These are phyloP conservation scores for Drosophila testacea DNA, from an alignment of 2,888 invertebrate species.

Conservation along the genomic window DNA sequence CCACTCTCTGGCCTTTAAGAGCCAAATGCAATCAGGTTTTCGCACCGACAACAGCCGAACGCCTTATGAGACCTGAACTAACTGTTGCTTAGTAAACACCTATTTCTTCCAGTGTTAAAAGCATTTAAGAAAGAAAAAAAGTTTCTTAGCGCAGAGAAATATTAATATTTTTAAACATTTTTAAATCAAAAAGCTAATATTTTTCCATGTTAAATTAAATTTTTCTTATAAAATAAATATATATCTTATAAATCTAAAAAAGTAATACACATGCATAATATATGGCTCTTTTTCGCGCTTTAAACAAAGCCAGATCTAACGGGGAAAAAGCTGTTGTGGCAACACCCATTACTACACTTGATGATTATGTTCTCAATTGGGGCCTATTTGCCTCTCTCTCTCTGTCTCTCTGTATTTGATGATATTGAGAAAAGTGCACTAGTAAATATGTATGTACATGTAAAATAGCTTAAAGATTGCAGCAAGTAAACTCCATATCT, in stretches of 20 bases:
- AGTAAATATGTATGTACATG: not conserved
- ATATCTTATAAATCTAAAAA: too few species aligned
- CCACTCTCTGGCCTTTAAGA: constrained; percentile 2
- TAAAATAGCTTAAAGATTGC: not conserved
- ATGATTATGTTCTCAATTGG: constrained; percentile 1
- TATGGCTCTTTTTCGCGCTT: too few species aligned
- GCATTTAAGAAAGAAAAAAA: too few species aligned
- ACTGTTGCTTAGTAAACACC: not conserved
- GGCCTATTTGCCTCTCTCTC: constrained; percentile 1
- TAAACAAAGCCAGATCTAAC: too few species aligned
- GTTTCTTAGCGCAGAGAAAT: too few species aligned
- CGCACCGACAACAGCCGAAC: constrained; percentile 35
- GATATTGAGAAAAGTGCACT: not conserved
- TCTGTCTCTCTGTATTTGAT: too few species aligned
- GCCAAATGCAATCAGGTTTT: constrained; percentile 45
- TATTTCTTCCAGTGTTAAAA: not conserved
- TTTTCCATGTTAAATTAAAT: too few species aligned
- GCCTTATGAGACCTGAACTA: constrained; percentile 14
- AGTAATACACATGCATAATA: too few species aligned
- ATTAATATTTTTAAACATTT: too few species aligned
- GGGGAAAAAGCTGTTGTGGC: too few species aligned
- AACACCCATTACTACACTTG: not conserved
- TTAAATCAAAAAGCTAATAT: too few species aligned
- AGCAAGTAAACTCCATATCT: not conserved
- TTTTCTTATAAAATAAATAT: too few species aligned